phyloP scores from a whole-genome alignment of 2,797 vertebrate species.

The Setipinna tenuifilis region DNA sequence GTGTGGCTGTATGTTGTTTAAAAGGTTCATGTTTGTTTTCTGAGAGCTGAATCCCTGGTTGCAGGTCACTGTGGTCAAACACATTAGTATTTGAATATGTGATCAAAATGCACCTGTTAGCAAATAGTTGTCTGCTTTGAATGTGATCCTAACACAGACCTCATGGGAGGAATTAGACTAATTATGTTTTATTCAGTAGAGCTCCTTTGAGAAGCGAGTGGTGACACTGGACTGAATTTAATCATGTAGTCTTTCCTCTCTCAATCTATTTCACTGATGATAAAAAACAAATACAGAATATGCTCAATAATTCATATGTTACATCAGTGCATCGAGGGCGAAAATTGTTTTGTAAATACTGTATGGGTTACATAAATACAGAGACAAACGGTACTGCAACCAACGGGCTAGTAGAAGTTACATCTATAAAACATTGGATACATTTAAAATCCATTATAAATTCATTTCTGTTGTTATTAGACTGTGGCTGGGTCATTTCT shows the following conservation, averaged over 20 bases:
- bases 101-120: constrained; percentile 10
- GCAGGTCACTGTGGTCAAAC: not conserved
- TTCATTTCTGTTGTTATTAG: not conserved
- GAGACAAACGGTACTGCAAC: not conserved
- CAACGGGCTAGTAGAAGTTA: not conserved
- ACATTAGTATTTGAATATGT: constrained; percentile 20
- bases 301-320: not conserved
- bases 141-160: not conserved
- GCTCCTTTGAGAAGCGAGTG: not conserved
- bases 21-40: not conserved
- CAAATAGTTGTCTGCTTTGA: constrained; percentile 7
- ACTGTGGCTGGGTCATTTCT: not conserved
- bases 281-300: not conserved
- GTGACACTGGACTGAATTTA: not conserved
- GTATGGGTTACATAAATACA: constrained; percentile 9
- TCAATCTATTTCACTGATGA: not conserved
- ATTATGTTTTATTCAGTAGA: not conserved
- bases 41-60: not conserved
- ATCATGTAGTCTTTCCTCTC: not conserved
- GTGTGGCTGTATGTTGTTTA: not conserved
- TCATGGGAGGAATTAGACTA: not conserved
- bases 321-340: not conserved
- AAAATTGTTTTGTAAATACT: constrained; percentile 21
- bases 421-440: constrained; percentile 13
- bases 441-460: not conserved